These are phyloP conservation scores for Chrysomela aeneicollis DNA, from an alignment of 2,888 invertebrate species.

Conservation along the genomic window DNA sequence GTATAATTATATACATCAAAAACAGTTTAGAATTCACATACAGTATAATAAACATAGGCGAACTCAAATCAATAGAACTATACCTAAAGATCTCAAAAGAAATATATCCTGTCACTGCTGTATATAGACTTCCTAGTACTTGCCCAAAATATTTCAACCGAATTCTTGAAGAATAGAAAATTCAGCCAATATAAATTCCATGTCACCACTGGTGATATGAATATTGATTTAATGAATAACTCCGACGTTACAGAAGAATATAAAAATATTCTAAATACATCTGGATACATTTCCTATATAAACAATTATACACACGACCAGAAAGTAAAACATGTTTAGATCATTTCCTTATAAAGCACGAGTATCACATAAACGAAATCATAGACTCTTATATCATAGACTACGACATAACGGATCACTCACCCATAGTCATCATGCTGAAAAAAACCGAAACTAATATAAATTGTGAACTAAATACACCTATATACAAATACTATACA, in stretches of 20 bases:
- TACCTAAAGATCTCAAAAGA: slow-evolving; percentile 11
- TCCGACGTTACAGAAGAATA: slow-evolving; percentile 16
- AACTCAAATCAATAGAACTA: background rate
- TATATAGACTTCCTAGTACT: slow-evolving; percentile 21
- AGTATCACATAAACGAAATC: no score
- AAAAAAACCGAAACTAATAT: background rate
- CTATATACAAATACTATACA: no score
- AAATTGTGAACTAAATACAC: background rate
- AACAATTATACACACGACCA: slow-evolving; percentile 16
- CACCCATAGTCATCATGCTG: background rate
- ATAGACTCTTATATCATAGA: no score
- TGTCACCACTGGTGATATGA: slow-evolving; percentile 5
- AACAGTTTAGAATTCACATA: no score
- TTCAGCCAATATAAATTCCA: slow-evolving; percentile 8
- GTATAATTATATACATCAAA: slow-evolving; percentile 10
- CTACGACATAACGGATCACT: no score
- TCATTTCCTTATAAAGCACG: no score
- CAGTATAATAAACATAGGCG: no score
- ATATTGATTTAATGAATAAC: slow-evolving; percentile 15
- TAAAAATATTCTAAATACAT: slow-evolving; percentile 9
- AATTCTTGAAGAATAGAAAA: slow-evolving; percentile 5
- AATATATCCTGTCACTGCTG: slow-evolving; percentile 11
- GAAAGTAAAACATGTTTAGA: slow-evolving; percentile 20
- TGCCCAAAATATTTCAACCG: slow-evolving; percentile 13
- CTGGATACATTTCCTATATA: slow-evolving; percentile 16